Base-by-base conservation (phyloP, 2,888 invertebrate species). In the Habroteleia sp. region DNA sequence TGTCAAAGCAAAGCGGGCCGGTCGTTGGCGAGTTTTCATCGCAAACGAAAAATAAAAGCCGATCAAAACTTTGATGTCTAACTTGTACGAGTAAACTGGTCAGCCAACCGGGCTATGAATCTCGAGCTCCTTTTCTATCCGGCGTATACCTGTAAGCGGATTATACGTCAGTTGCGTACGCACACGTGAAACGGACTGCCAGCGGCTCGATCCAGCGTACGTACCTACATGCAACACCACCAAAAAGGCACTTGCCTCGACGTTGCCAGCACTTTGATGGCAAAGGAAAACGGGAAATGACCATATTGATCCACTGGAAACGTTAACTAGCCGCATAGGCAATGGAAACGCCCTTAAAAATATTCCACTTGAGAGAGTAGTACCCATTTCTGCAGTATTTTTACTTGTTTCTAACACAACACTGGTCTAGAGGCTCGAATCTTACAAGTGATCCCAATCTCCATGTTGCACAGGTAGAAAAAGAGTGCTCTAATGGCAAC, bases 41-140 rank as follows among this genome's bases (percentile, higher is more conserved):
- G 54, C 23, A 4, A 52, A 39, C 56, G 56, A 39, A 66, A 56
- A 68, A 68, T 68, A 68, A 68, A 68, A 56, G 66, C 66, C 56
- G 66, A 56, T 66, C 66, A 58, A 52, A 52, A 52, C 48, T 69
- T 69, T 69, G 69, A 69, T 60, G 60, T 69, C 58, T 69, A 68
- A 68, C 58, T 68, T 68, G 68, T 16, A 46, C 66, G 56, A 48
- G 52, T 41, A 66, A 66, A 56, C 56, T 48, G 25, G 66, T 56
- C 41, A 56, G 37, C 52, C 29, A 16, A 52, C 46, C 56, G 39
- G 20, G 48, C 58, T 46, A 31, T 39, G 68, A 58, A 68, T 58
- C 29, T 48, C 33, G 23, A 33, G 42, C 58, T 68, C 42, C 58
- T 50, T 68, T 68, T 58, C 68, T 33, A 56, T 50, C 58, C 58